These are phyloP conservation scores for Pseudomugil gertrudae DNA, from an alignment of 2,797 vertebrate species.

Conservation along the genomic window DNA sequence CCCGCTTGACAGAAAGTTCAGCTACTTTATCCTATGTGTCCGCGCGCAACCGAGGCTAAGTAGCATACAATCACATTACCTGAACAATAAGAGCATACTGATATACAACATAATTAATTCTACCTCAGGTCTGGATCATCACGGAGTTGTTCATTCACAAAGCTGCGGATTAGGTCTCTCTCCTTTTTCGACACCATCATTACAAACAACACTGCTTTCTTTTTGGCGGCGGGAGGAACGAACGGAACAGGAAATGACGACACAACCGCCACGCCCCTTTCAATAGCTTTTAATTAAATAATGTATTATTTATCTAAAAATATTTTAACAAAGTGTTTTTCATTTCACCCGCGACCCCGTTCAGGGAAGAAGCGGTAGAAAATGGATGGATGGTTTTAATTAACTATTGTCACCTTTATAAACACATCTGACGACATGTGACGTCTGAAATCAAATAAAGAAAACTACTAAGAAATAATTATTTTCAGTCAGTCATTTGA, in stretches of 20 bases:
- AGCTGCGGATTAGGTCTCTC: slow-evolving; percentile 37
- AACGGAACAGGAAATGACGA: slow-evolving; percentile 39
- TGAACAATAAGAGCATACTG: not conserved
- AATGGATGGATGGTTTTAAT: too few relatives aligned
- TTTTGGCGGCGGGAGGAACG: slow-evolving; percentile 4
- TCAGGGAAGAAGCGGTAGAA: too few relatives aligned
- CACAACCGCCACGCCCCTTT: accelerated
- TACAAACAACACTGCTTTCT: accelerated
- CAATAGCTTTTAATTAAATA: too few relatives aligned
- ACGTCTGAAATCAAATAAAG: too few relatives aligned
- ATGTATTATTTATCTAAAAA: too few relatives aligned
- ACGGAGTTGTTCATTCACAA: slow-evolving; percentile 64
- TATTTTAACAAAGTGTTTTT: too few relatives aligned
- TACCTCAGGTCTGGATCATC: slow-evolving; percentile 75
- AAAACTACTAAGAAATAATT: too few relatives aligned
- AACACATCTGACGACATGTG: too few relatives aligned
- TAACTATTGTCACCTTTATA: too few relatives aligned
- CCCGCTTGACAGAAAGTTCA: not conserved
- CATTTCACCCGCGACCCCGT: too few relatives aligned
- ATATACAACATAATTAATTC: not conserved
- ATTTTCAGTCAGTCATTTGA: too few relatives aligned
- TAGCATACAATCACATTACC: accelerated
- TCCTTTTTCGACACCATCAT: slow-evolving; percentile 52
- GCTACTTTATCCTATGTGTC: not conserved
- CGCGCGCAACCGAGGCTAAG: not conserved